Base-by-base conservation (phyloP, 2,113 vertebrate genomes). In the Butorides virescens region DNA sequence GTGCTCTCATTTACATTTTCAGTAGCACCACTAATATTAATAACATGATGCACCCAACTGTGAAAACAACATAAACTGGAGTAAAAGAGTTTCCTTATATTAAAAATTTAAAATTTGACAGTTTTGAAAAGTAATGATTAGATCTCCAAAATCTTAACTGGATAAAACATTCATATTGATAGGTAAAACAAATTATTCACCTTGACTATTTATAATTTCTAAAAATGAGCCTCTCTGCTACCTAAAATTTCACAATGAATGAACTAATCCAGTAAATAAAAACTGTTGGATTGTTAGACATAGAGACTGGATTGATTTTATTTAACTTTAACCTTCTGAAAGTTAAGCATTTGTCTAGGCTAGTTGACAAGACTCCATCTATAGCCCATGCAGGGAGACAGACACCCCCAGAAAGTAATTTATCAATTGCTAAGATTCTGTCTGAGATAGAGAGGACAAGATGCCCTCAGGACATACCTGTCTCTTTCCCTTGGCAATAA, bases 381-480 rank as follows among this genome's bases (percentile, higher is more conserved):
- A 36, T 59, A 88, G 52, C 8, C 36, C 37, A 42, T 49, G 30
- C 30, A 79, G 56, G 39, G 19, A 79, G 42, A 61, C 3, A 81
- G 25, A 70, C 16, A 76, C 5, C 8, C 11, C 30, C 15, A 76
- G 49, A 88, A 93, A 86, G 49, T 70, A 88, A 90, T 90, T 94
- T 79, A 73, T 95, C 94, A 88, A 29, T 39, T 58, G 22, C 72
- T 92, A 73, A 94, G 82, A 86, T 95, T 86, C 67, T 93, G 71
- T 70, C 86, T 90, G 78, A 93, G 79, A 86, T 34, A 94, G 47
- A 17, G 8, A 68, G 39, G 39, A 70, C 29, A 73, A 72, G 30
- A 46, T 46, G 44, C 93, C 52, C 63, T 92, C 49, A 52, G 46
- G 39, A 88, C 1, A 2, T 39, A 53, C 30, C 17, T 58, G 14